Evolutionary conservation across 2,888 invertebrate genomes (phyloP).

Genomic region (Axea sp.): DNA sequence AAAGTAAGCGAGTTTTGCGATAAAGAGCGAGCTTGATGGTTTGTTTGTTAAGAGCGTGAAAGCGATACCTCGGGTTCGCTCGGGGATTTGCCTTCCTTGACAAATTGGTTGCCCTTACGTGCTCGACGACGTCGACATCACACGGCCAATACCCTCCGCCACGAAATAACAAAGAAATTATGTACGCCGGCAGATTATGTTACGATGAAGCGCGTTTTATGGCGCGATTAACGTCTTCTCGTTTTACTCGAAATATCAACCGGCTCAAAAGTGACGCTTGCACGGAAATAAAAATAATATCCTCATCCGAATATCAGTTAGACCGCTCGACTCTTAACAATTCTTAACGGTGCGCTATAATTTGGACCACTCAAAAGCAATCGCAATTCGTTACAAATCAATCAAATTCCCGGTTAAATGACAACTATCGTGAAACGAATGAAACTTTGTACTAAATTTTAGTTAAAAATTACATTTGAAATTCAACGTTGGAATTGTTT

Average conservation of each 20-base stretch:
- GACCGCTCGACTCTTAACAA: too few species aligned
- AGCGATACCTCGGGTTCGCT: slow-evolving; percentile 63
- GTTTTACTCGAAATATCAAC: slow-evolving; percentile 39
- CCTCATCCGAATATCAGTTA: slow-evolving; percentile 12
- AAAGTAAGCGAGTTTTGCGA: slow-evolving; percentile 45
- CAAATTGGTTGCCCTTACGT: slow-evolving; percentile 64
- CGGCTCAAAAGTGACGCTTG: slow-evolving; percentile 25
- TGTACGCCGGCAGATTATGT: slow-evolving; percentile 51
- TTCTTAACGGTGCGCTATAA: too few species aligned
- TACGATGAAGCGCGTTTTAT: slow-evolving; percentile 49
- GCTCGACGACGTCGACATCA: slow-evolving; percentile 50
- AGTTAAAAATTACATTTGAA: too few species aligned
- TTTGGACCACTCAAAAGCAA: too few species aligned
- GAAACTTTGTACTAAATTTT: too few species aligned
- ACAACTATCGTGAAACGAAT: too few species aligned
- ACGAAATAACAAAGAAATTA: slow-evolving; percentile 51
- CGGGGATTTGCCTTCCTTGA: slow-evolving; percentile 62
- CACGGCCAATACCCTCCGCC: slow-evolving; percentile 56
- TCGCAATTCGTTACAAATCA: too few species aligned
- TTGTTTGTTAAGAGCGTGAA: slow-evolving; percentile 66
- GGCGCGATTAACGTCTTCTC: slow-evolving; percentile 45
- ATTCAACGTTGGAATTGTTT: too few species aligned
- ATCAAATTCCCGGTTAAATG: too few species aligned
- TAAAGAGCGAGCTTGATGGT: slow-evolving; percentile 48
- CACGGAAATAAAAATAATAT: slow-evolving; percentile 1